A percentile compares a stretch with the other conserved stretches of the same genome.
phyloP scores from a whole-genome alignment of 92 coral and sea anemone species.

The Palythoa grandiflora region DNA sequence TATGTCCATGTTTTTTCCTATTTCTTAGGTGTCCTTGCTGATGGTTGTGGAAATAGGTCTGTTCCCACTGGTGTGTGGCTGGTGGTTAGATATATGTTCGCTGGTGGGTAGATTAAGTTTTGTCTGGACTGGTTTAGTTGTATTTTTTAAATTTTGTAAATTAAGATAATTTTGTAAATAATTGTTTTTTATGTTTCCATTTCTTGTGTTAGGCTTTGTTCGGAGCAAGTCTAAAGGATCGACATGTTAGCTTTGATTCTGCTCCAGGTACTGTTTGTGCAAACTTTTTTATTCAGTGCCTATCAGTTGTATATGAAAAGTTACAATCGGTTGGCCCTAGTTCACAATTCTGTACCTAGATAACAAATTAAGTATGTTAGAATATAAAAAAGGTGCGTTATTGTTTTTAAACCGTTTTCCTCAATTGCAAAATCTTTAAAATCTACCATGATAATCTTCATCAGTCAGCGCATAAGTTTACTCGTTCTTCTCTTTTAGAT shows the following conservation, averaged over 20 bases:
- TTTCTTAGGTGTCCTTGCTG: conserved; percentile 85
- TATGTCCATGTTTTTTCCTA: neutral
- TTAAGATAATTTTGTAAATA: neutral
- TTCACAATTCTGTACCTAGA: too few species aligned
- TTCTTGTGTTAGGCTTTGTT: conserved; percentile 78
- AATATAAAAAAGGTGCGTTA: too few species aligned
- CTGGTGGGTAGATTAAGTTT: conserved; percentile 50
- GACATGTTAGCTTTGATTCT: conserved; percentile 81
- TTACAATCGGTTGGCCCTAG: too few species aligned
- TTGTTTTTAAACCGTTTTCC: too few species aligned
- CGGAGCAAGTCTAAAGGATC: conserved; percentile 91
- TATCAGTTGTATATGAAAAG: too few species aligned
- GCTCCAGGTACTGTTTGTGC: conserved; percentile 76
- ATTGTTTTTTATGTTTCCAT: neutral
- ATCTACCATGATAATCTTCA: too few species aligned
- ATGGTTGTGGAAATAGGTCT: conserved; percentile 98
- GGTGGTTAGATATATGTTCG: conserved; percentile 98
- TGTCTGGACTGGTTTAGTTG: neutral
- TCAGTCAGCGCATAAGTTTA: too few species aligned
- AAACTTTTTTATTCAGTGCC: too few species aligned
- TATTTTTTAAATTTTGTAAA: neutral
- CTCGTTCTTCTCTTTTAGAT: too few species aligned
- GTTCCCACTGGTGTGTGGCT: conserved; percentile 97
- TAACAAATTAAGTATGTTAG: too few species aligned
- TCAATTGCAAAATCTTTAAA: too few species aligned